These are phyloP conservation scores for Seriola quinqueradiata DNA, from an alignment of 2,113 vertebrate species.

Conservation along the genomic window DNA sequence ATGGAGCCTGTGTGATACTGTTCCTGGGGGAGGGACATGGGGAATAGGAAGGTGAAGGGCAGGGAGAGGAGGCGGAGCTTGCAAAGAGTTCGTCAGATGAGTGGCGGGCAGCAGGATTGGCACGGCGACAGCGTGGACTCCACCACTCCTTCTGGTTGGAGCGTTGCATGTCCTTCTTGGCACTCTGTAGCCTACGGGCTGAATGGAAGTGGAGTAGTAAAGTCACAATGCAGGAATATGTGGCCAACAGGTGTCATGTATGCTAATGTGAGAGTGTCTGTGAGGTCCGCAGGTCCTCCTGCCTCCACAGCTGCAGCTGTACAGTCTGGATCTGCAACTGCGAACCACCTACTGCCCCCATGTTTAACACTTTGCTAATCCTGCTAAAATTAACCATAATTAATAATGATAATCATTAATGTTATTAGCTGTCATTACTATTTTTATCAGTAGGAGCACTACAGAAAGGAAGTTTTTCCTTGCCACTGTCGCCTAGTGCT, in stretches of 20 bases:
- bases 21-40: conserved; percentile 74
- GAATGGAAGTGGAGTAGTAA: background rate
- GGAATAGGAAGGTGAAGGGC: conserved; percentile 70
- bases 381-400: no score
- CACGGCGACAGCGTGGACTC: conserved; percentile 80
- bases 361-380: no score
- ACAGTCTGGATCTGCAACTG: no score
- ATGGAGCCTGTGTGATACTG: conserved; percentile 63
- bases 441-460: no score
- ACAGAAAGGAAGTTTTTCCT: no score
- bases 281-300: background rate
- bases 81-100: conserved; percentile 48
- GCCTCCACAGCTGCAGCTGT: no score
- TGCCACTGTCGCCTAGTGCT: no score
- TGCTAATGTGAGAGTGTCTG: background rate
- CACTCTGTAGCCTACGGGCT: conserved; percentile 76
- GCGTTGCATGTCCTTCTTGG: conserved; percentile 69
- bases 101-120: conserved; percentile 52
- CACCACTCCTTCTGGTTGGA: conserved; percentile 75
- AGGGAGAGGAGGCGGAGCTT: conserved; percentile 69
- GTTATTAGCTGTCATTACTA: no score
- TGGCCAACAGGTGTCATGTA: background rate
- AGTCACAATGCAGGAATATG: background rate
- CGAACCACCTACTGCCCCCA: no score
- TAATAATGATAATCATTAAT: no score